phyloP scores from a whole-genome alignment of 2,113 vertebrate species.

The Bubo scandiacus region DNA sequence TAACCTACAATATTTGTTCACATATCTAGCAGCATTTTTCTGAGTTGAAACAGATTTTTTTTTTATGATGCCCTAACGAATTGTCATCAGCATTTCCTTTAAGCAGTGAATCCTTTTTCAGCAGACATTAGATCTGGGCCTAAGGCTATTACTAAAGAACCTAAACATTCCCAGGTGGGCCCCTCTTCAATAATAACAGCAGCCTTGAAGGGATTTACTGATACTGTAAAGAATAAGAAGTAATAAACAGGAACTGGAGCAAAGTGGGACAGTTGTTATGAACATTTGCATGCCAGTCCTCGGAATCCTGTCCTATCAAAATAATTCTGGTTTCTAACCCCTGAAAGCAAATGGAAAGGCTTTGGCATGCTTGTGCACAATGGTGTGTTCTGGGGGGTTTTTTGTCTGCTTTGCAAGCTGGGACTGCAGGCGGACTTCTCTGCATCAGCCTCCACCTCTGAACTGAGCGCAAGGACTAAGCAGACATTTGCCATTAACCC shows the following conservation, averaged over 20 bases:
- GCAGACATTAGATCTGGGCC: constrained; percentile 73
- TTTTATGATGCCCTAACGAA: constrained; percentile 54
- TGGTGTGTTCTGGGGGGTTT: neutral
- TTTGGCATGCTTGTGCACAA: constrained; percentile 18
- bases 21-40: constrained; percentile 62
- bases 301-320: constrained; percentile 29
- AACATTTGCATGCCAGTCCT: constrained; percentile 66
- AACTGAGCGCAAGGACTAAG: neutral
- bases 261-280: constrained; percentile 57
- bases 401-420: constrained; percentile 42
- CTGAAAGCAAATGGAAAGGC: constrained; percentile 45
- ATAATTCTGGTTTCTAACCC: constrained; percentile 43
- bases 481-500: neutral
- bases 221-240: constrained; percentile 63
- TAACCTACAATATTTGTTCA: constrained; percentile 71
- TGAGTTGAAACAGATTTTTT: constrained; percentile 51
- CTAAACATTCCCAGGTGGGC: constrained; percentile 78
- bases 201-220: constrained; percentile 72
- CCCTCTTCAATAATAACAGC: constrained; percentile 63
- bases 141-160: constrained; percentile 71
- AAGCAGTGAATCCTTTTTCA: constrained; percentile 70
- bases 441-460: neutral
- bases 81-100: constrained; percentile 74
- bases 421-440: neutral
- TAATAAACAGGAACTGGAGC: constrained; percentile 67